These are phyloP conservation scores for Elanus axillaris DNA, from an alignment of 2,113 vertebrate genomes.

Conservation along the genomic window DNA sequence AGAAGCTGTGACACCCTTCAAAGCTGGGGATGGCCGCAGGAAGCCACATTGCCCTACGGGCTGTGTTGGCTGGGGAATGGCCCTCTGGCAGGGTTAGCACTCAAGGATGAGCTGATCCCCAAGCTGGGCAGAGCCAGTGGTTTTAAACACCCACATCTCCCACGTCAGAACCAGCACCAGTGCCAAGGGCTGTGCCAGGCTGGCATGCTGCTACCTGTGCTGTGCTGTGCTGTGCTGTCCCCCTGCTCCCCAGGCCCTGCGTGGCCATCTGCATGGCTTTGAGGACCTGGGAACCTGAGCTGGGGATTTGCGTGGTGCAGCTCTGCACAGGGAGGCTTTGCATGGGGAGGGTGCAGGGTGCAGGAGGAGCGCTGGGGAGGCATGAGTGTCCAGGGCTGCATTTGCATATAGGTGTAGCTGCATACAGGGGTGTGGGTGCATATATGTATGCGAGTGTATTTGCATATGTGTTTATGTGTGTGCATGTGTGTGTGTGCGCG, in stretches of 20 bases:
- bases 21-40: background rate
- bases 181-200: background rate
- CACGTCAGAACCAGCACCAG: background rate
- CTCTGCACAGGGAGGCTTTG: background rate
- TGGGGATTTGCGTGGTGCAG: background rate
- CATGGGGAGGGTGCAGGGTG: background rate
- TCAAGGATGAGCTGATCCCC: background rate
- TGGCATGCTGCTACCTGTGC: background rate
- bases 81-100: background rate
- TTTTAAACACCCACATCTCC: background rate
- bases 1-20: fast-evolving
- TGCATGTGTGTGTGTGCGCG: background rate
- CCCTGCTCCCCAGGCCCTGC: background rate
- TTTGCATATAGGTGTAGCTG: background rate
- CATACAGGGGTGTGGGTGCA: too few relatives aligned
- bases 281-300: background rate
- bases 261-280: background rate
- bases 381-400: fast-evolving
- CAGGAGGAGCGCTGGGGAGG: background rate
- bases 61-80: background rate
- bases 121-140: fast-evolving
- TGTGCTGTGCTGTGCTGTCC: fast-evolving
- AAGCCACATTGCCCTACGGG: background rate
- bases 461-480: background rate
- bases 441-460: fast-evolving